Base-by-base conservation (phyloP, 2,113 vertebrate species). In the Datnioides undecimradiatus region DNA sequence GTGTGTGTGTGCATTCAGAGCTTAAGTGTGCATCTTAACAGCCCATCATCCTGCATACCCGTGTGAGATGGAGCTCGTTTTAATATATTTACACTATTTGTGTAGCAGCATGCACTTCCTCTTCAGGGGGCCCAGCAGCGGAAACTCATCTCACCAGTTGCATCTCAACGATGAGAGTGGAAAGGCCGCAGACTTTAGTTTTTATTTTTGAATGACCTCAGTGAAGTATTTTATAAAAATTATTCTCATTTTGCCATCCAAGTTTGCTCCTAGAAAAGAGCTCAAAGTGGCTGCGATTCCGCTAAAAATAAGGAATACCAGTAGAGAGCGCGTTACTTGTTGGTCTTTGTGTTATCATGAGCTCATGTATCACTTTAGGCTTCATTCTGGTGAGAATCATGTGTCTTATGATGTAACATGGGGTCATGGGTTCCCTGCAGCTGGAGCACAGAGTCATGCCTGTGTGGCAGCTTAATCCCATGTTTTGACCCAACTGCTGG, bases 341-440 rank as follows among this genome's bases (percentile, higher is more conserved):
- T 29, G 2, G 40, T 40, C 45, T 23, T 49, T 4, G 23, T 19
- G 6, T 19, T 55, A 10, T 62, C 16, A 14, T 64, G 43, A 59
- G 31, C 16, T 75, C 43, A 16, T 45, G 19, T 9, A 19, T n/a
- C 25, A 40, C 55, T 74, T 38, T 25, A 45, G 60, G 68, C n/a
- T 40, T n/a, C 2, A 4, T 38, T 27, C 69, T 34, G 25, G 0
- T 14, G 2, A 38, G 51, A 51, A n/a, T 78, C 67, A 76, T 80
- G 72, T 59, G 66, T 66, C 25, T 65, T 3, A 6, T 83, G 75
- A 74, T 67, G 36, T 0, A 51, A 77, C 45, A 33, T 14, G 2
- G 54, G 57, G 80, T 78, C 70, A 85, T 41, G 64, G 54, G 63
- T 73, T 74, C 25, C 66, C 48, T 10, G 9, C 33, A 65, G 21